Percentiles rank a stretch among this genome's conserved stretches.
These are phyloP conservation scores for Zaprionus obscuricornis DNA, from an alignment of 2,888 invertebrate species.

Conservation along the genomic window DNA sequence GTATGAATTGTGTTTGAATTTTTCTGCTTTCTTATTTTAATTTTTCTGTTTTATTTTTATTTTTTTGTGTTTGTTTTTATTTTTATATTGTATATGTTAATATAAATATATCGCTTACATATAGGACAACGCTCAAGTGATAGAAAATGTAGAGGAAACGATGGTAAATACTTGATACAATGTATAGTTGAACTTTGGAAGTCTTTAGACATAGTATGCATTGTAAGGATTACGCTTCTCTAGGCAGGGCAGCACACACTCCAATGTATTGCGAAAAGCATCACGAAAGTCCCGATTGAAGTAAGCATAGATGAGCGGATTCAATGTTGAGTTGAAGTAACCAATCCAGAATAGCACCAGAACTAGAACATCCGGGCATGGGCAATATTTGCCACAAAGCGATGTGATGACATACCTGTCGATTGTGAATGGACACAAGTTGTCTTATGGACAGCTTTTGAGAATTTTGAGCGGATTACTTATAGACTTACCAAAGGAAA, in stretches of 20 bases:
- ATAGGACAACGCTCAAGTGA: too few species aligned
- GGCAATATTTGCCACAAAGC: constrained; percentile 92
- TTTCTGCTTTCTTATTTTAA: constrained; percentile 5
- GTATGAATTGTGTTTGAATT: constrained; percentile 7
- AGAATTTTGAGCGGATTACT: constrained; percentile 9
- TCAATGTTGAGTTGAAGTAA: constrained; percentile 97
- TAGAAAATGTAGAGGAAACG: constrained; percentile 11
- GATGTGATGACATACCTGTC: constrained; percentile 93
- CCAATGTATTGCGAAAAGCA: constrained; percentile 96
- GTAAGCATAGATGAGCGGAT: constrained; percentile 97
- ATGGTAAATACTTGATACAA: neutral
- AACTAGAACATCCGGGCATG: constrained; percentile 93
- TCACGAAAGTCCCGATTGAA: constrained; percentile 98
- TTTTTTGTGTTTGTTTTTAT: constrained; percentile 4
- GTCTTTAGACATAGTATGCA: constrained; percentile 83
- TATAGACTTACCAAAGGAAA: constrained; percentile 92
- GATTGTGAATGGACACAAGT: neutral
- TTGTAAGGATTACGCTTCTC: constrained; percentile 83
- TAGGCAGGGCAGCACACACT: constrained; percentile 92
- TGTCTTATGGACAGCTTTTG: too few species aligned
- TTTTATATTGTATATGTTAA: constrained; percentile 24
- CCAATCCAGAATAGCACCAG: constrained; percentile 98
- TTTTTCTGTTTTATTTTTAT: constrained; percentile 7
- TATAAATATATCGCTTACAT: constrained; percentile 63
- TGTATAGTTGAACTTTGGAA: neutral